Evolutionary conservation across 2,888 invertebrate species (phyloP).

Genomic region (Junonia oenone): DNA sequence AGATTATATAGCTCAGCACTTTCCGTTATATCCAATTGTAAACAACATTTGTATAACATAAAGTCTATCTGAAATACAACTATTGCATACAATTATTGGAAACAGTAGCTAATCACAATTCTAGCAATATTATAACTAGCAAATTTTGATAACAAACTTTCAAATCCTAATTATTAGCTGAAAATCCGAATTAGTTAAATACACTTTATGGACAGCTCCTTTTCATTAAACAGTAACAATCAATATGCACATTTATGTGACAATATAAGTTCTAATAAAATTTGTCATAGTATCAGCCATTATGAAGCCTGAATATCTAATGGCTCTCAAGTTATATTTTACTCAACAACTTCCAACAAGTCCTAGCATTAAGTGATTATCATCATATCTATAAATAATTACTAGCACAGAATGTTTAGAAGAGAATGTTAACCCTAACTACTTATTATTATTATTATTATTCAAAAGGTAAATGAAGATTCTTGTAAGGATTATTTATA

Average conservation of each 20-base stretch:
- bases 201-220: constrained; percentile 20
- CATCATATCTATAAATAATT: constrained; percentile 57
- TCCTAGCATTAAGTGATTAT: constrained; percentile 60
- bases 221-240: constrained; percentile 24
- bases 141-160: constrained; percentile 17
- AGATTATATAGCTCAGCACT: constrained; percentile 19
- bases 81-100: constrained; percentile 14
- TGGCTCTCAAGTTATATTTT: constrained; percentile 35
- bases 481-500: constrained; percentile 13
- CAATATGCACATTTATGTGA: constrained; percentile 20
- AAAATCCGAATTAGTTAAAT: constrained; percentile 16
- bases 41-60: constrained; percentile 19
- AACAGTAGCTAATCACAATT: constrained; percentile 18
- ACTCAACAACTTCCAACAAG: constrained; percentile 57
- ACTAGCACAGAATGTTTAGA: constrained; percentile 61
- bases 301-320: constrained; percentile 26
- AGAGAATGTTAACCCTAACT: constrained; percentile 36
- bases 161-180: constrained; percentile 15
- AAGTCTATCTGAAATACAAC: constrained; percentile 14
- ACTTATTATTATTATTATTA: constrained; percentile 18
- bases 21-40: constrained; percentile 15
- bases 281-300: constrained; percentile 21
- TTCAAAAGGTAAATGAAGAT: constrained; percentile 24
- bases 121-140: constrained; percentile 25
- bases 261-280: constrained; percentile 6